phyloP scores from a whole-genome alignment of 1,140 invertebrate genomes.

The Drosophila persimilis region DNA sequence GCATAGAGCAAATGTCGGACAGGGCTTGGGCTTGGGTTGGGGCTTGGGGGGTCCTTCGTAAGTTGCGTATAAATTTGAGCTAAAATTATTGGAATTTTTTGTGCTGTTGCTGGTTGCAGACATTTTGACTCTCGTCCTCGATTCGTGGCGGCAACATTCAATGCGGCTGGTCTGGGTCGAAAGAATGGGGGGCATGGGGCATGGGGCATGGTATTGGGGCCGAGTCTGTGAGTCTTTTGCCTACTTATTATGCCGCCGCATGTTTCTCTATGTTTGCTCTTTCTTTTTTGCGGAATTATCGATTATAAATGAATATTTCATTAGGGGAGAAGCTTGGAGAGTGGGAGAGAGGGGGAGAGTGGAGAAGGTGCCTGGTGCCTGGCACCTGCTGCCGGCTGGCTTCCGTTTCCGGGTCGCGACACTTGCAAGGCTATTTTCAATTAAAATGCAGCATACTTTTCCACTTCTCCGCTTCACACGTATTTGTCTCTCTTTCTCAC shows the following conservation, averaged over 20 bases:
- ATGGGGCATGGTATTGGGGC: conserved; percentile 11
- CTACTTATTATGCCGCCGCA: conserved; percentile 73
- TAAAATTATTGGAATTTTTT: conserved; percentile 65
- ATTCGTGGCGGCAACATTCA: conserved; percentile 60
- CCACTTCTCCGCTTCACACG: too few relatives aligned
- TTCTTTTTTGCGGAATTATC: conserved; percentile 71
- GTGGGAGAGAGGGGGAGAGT: neutral
- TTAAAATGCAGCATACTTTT: conserved; percentile 72
- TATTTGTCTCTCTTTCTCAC: neutral
- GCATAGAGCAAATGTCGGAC: conserved; percentile 15
- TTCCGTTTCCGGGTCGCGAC: conserved; percentile 61
- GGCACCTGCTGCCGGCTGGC: conserved; percentile 34
- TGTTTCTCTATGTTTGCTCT: conserved; percentile 53
- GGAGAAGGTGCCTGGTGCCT: neutral
- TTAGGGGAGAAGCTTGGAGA: conserved; percentile 41
- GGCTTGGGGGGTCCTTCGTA: neutral
- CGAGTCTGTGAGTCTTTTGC: conserved; percentile 31
- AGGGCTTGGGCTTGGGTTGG: neutral
- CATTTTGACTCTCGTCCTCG: conserved; percentile 71
- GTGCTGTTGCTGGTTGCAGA: conserved; percentile 46
- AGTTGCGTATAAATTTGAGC: conserved; percentile 63
- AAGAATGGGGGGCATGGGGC: neutral
- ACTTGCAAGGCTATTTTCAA: conserved; percentile 54
- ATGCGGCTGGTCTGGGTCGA: conserved; percentile 49
- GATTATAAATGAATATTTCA: conserved; percentile 80